phyloP scores from a whole-genome alignment of 1,140 invertebrate species.

The Drusus annulatus region DNA sequence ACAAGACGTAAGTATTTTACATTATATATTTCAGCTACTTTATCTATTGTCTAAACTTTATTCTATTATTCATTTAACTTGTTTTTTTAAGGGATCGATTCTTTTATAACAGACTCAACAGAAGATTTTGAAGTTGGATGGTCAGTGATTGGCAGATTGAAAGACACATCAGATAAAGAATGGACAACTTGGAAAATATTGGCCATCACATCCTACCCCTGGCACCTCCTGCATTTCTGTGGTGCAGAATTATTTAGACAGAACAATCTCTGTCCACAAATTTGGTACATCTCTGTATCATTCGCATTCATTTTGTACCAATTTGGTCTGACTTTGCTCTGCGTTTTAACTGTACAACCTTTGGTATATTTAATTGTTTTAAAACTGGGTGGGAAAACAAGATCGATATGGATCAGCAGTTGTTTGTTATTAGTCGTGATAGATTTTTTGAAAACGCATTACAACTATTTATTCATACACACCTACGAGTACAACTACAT shows the following conservation, averaged over 20 bases:
- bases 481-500: conserved; percentile 59
- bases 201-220: conserved; percentile 63
- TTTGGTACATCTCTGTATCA: conserved; percentile 67
- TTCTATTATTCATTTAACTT: no score
- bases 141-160: conserved; percentile 62
- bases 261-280: conserved; percentile 56
- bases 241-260: conserved; percentile 64
- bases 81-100: conserved; percentile 46
- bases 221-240: conserved; percentile 63
- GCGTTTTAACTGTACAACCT: conserved; percentile 64
- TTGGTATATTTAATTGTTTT: conserved; percentile 61
- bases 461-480: conserved; percentile 37
- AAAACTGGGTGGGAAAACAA: conserved; percentile 62
- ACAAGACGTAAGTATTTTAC: conserved; percentile 62
- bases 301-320: conserved; percentile 62
- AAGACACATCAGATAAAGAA: conserved; percentile 69
- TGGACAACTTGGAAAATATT: conserved; percentile 69
- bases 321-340: conserved; percentile 63
- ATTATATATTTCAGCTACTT: no score
- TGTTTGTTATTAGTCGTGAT: conserved; percentile 63
- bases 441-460: conserved; percentile 65
- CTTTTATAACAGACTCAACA: conserved; percentile 16
- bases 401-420: conserved; percentile 64
- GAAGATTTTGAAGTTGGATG: conserved; percentile 65
- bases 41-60: no score